These are phyloP conservation scores for Flexamia atlantica DNA, from an alignment of 2,888 invertebrate species.

Conservation along the genomic window DNA sequence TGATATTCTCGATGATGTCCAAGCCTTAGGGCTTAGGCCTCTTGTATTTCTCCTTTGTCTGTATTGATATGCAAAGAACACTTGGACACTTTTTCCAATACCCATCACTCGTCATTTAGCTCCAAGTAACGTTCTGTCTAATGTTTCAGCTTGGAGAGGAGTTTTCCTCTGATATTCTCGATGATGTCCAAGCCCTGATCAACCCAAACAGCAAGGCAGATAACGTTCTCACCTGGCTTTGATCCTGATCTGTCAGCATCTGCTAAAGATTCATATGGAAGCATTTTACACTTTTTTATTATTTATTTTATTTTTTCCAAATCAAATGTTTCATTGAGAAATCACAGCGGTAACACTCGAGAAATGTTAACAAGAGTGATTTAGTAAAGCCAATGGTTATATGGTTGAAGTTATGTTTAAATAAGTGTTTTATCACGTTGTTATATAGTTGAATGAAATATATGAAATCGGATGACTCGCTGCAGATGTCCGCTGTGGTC, in stretches of 20 bases:
- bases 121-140: slow-evolving; percentile 61
- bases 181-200: slow-evolving; percentile 92
- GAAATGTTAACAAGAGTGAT: neutral
- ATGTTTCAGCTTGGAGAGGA: slow-evolving; percentile 88
- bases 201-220: slow-evolving; percentile 92
- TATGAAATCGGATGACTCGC: neutral
- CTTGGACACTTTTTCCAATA: too few species aligned
- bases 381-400: neutral
- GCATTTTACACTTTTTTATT: slow-evolving; percentile 49
- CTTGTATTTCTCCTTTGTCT: too few species aligned
- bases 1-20: slow-evolving; percentile 92
- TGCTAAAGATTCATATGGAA: neutral
- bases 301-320: slow-evolving; percentile 12
- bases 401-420: slow-evolving; percentile 25
- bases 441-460: slow-evolving; percentile 39
- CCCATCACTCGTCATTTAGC: too few species aligned
- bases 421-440: slow-evolving; percentile 41
- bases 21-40: too few species aligned
- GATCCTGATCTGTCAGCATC: slow-evolving; percentile 35
- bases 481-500: neutral
- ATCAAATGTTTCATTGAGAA: neutral
- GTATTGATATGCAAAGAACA: too few species aligned
- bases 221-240: slow-evolving; percentile 93
- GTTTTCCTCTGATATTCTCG: slow-evolving; percentile 91
- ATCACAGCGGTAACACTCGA: neutral